A percentile compares a stretch with the other conserved stretches of the same genome.
These are phyloP conservation scores for Ganaspis brasiliensis DNA, from an alignment of 2,888 invertebrate genomes.

Conservation along the genomic window DNA sequence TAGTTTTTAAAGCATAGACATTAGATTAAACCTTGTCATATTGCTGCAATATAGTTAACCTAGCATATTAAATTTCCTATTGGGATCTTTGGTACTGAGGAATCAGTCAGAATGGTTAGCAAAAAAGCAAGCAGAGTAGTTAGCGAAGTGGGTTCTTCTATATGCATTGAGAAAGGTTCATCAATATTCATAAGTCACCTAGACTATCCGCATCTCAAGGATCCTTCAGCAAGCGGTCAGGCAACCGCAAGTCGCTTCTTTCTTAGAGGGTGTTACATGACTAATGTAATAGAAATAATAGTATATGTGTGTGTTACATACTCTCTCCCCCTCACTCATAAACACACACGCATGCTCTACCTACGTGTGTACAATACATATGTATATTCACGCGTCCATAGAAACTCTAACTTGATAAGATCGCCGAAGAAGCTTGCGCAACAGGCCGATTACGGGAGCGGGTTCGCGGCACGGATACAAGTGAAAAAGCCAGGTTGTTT, in stretches of 20 bases:
- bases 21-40: neutral
- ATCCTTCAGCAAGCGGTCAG: slow-evolving; percentile 64
- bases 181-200: slow-evolving; percentile 78
- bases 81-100: too few relatives aligned
- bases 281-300: slow-evolving; percentile 27
- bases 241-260: slow-evolving; percentile 21
- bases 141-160: slow-evolving; percentile 68
- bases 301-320: slow-evolving; percentile 43
- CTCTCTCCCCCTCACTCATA: slow-evolving; percentile 40
- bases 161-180: slow-evolving; percentile 76
- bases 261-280: slow-evolving; percentile 22
- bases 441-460: slow-evolving; percentile 55
- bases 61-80: too few relatives aligned
- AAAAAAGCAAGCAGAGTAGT: slow-evolving; percentile 45
- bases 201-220: slow-evolving; percentile 74
- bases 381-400: slow-evolving; percentile 25
- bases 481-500: slow-evolving; percentile 51
- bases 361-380: slow-evolving; percentile 15
- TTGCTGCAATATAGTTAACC: too few relatives aligned
- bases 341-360: slow-evolving; percentile 3
- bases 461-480: slow-evolving; percentile 47
- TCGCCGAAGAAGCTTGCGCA: slow-evolving; percentile 57
- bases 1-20: neutral
- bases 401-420: slow-evolving; percentile 52
- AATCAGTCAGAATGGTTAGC: slow-evolving; percentile 41